Percentiles rank a stretch among this genome's conserved stretches.
These are phyloP conservation scores for Sterrhoptilus dennistouni DNA, from an alignment of 2,113 vertebrate species.

Conservation along the genomic window DNA sequence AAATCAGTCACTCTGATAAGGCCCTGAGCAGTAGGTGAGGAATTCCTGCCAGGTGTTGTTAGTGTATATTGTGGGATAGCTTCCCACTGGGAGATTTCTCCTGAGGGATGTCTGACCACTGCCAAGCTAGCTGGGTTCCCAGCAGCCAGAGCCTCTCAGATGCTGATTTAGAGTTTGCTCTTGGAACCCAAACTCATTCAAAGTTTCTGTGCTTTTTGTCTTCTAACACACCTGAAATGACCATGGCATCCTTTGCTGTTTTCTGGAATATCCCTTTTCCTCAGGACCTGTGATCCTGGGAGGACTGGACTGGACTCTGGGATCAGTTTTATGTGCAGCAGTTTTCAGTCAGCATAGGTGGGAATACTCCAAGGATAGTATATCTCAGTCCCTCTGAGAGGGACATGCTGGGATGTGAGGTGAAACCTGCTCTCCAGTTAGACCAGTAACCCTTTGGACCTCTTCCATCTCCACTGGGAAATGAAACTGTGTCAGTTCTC, in stretches of 20 bases:
- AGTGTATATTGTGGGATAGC: not conserved
- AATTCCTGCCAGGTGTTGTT: not conserved
- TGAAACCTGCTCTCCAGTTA: not conserved
- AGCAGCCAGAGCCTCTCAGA: not conserved
- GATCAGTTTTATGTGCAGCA: not conserved
- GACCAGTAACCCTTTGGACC: not conserved
- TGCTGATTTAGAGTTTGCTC: not conserved
- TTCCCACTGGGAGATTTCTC: not conserved
- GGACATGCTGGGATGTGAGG: not conserved
- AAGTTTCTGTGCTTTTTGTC: not conserved
- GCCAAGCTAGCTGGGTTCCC: accelerated
- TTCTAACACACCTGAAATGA: accelerated
- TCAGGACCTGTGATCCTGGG: not conserved
- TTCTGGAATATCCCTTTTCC: not conserved
- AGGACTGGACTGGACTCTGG: not conserved
- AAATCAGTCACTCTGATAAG: not conserved
- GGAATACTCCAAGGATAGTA: not conserved
- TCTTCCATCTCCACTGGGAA: not conserved
- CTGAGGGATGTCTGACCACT: not conserved
- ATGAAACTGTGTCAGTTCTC: not conserved
- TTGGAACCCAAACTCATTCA: not conserved
- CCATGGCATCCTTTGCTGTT: not conserved
- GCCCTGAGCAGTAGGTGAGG: not conserved
- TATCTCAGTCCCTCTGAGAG: not conserved
- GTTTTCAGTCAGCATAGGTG: not conserved